Base-by-base conservation (phyloP, 1,140 invertebrate genomes). In the Campoletis sonorensis region DNA sequence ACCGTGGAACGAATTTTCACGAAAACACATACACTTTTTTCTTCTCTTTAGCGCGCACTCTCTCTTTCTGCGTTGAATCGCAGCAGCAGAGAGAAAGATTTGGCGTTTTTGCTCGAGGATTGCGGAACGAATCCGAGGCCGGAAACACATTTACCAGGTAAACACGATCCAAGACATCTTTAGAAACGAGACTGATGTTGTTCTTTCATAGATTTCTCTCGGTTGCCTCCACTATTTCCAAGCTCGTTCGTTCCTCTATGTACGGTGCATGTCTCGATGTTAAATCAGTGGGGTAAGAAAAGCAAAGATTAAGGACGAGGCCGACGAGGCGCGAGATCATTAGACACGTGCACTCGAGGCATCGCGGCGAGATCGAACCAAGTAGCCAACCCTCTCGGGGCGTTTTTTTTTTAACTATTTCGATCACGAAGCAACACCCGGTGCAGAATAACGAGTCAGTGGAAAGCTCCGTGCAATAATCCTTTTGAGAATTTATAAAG, bases 111-210 rank as follows among this genome's bases (percentile, higher is more conserved):
- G 45, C 72, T 49, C n/a, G 49, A 51, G 26, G 40, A 75, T 75
- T 75, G 72, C 72, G 72, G 72, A 75, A 54, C 71, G 33, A 73
- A 73, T 73, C 37, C 71, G 71, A 73, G 71, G 40, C 71, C 71
- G 71, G 71, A 73, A 73, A 73, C 71, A 73, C 71, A 73, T 73
- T 73, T 73, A 23, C 37, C 71, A 73, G 71, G 71, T 73, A 73
- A 73, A 73, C 71, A 67, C 61, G 61, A 67, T 67, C 61, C 21
- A 7, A 27, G 61, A 67, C n/a, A 67, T 67, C 61, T 67, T 26
- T 67, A 10, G 21, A 27, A 26, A 67, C 8, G 21, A 67, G 13
- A 23, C 13, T 27, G 61, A 23, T 27, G 61, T 8, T 26, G 10
- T 23, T 67, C 61, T 67, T 26, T 67, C 30, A 27, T 67, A 23